A percentile compares a stretch with the other conserved stretches of the same genome.
Evolutionary conservation across 2,888 invertebrate genomes (phyloP).

Genomic region (Cantharis rufa): DNA sequence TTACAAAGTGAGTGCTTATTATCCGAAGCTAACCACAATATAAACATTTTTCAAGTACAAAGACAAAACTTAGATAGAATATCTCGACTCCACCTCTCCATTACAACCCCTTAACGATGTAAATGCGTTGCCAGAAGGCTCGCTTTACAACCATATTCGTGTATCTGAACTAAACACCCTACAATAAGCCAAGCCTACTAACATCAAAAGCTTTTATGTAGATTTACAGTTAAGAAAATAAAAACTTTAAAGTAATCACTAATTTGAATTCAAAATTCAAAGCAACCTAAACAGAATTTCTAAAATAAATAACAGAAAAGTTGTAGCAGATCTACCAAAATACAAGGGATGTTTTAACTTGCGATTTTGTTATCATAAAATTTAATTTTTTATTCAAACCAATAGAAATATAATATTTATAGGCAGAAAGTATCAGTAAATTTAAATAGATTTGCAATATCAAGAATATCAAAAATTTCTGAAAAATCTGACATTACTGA

Average conservation of each 20-base stretch:
- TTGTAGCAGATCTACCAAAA: not conserved
- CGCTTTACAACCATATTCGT: constrained; percentile 44
- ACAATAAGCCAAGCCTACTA: constrained; percentile 50
- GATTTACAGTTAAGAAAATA: constrained; percentile 55
- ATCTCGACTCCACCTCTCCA: constrained; percentile 51
- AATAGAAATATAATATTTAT: not conserved
- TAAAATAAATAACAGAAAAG: constrained; percentile 33
- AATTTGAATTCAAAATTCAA: constrained; percentile 46
- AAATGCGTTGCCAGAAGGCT: constrained; percentile 52
- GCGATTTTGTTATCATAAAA: not conserved
- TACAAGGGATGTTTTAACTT: not conserved
- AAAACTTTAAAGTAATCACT: constrained; percentile 54
- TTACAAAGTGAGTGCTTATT: constrained; percentile 26
- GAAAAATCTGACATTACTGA: not conserved
- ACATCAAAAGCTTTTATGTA: constrained; percentile 57
- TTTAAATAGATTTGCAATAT: too few species aligned
- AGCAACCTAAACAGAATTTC: constrained; percentile 37
- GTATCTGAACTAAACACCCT: constrained; percentile 46
- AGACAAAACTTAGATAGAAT: constrained; percentile 56
- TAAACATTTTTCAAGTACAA: constrained; percentile 56
- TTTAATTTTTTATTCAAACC: not conserved
- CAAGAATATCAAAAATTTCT: not conserved
- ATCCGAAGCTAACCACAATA: constrained; percentile 44
- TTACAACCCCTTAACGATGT: constrained; percentile 54
- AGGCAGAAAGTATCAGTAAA: too few species aligned